Evolutionary conservation across 2,113 vertebrate genomes (phyloP).

Genomic region (Saimiri boliviensis): DNA sequence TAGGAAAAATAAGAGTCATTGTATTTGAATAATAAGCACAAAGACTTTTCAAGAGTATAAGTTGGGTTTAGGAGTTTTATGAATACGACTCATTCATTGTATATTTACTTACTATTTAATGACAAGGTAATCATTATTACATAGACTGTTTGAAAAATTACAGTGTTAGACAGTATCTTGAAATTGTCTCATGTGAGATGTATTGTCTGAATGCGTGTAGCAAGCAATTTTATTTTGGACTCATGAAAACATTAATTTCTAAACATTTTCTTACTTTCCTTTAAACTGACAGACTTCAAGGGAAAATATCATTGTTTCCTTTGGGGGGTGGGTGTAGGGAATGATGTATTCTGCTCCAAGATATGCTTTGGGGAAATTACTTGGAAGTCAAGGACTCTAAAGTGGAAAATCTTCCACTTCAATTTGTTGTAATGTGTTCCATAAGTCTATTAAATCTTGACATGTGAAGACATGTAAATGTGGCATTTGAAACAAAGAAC

Average conservation of each 20-base stretch:
- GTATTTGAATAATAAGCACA: background rate
- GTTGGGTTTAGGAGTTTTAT: conserved; percentile 16
- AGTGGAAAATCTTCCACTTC: conserved; percentile 31
- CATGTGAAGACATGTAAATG: background rate
- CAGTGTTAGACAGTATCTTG: background rate
- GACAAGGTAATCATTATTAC: background rate
- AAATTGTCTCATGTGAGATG: background rate
- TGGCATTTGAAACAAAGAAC: background rate
- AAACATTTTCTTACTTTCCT: conserved; percentile 19
- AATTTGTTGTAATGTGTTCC: background rate
- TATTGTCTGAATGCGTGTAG: background rate
- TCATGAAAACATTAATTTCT: conserved; percentile 17
- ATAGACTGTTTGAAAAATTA: background rate
- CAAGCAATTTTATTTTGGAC: conserved; percentile 6
- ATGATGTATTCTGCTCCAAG: background rate
- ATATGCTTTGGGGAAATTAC: conserved; percentile 19
- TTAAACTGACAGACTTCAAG: background rate
- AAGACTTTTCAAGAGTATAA: background rate
- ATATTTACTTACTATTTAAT: background rate
- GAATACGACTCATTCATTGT: background rate
- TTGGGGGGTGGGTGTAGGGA: no score
- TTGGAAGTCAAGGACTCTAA: conserved; percentile 40
- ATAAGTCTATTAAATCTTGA: background rate
- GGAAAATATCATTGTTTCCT: background rate
- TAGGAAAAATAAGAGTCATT: conserved; percentile 28